These are phyloP conservation scores for Montipora foliosa DNA, from an alignment of 64 coral and sea anemone species.

Conservation along the genomic window DNA sequence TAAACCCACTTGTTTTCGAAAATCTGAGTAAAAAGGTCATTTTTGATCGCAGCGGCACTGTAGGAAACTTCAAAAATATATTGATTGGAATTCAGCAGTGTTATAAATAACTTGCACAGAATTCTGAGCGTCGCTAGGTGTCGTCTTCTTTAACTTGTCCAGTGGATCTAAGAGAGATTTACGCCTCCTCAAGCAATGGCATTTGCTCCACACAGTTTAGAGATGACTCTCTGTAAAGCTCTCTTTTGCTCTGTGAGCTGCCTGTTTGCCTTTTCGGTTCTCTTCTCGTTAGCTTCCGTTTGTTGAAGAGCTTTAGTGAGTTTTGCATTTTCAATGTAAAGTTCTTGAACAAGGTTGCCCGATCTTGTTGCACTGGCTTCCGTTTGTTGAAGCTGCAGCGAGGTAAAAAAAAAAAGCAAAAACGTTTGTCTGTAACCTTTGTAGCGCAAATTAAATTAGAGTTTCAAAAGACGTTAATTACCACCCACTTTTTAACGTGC, in stretches of 20 bases:
- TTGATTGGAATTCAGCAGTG: not conserved
- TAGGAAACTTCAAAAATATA: not conserved
- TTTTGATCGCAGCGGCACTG: too few species aligned
- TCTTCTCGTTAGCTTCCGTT: constrained; percentile 95
- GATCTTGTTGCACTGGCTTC: constrained; percentile 78
- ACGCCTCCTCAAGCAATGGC: constrained; percentile 75
- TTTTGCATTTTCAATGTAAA: constrained; percentile 96
- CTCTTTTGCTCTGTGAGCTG: constrained; percentile 96
- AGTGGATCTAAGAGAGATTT: not conserved
- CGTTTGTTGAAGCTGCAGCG: constrained; percentile 79
- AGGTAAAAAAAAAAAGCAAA: not conserved
- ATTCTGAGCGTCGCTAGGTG: not conserved
- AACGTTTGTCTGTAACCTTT: not conserved
- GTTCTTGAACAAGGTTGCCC: constrained; percentile 90
- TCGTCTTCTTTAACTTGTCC: not conserved
- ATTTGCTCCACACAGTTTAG: constrained; percentile 98
- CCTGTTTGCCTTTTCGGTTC: constrained; percentile 88
- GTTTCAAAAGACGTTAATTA: too few species aligned
- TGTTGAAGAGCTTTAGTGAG: constrained; percentile 93
- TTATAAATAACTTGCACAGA: not conserved
- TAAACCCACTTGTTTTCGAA: too few species aligned
- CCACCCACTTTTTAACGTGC: too few species aligned
- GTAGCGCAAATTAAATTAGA: too few species aligned
- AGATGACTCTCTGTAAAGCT: constrained; percentile 97
- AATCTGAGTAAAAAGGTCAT: too few species aligned